phyloP scores from a whole-genome alignment of 2,888 invertebrate species.

The Byasa hedistus region DNA sequence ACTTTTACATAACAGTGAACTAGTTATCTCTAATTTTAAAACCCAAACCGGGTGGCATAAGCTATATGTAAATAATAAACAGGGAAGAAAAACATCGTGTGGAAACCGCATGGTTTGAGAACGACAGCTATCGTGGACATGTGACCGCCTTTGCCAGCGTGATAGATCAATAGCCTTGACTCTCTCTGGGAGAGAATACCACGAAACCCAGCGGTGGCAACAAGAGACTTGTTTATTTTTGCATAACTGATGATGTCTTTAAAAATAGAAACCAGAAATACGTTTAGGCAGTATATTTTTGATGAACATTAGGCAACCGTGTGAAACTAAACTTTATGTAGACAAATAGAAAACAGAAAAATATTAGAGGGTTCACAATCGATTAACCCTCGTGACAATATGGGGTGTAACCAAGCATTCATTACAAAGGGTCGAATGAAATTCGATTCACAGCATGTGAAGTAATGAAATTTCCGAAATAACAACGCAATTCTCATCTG shows the following conservation, averaged over 20 bases:
- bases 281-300: neutral
- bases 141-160: too few species aligned
- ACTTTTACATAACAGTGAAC: constrained; percentile 34
- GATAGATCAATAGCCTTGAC: too few species aligned
- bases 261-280: neutral
- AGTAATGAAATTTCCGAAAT: constrained; percentile 41
- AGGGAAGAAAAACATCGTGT: neutral
- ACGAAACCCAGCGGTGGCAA: too few species aligned
- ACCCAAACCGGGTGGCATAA: neutral
- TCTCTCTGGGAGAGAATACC: too few species aligned
- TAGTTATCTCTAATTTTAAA: constrained; percentile 8
- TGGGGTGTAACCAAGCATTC: constrained; percentile 5
- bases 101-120: too few species aligned
- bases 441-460: constrained; percentile 39
- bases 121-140: too few species aligned
- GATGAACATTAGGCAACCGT: too few species aligned
- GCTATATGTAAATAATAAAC: neutral
- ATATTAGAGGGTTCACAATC: constrained; percentile 12
- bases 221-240: too few species aligned
- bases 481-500: constrained; percentile 42
- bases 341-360: neutral
- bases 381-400: constrained; percentile 23
- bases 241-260: neutral
- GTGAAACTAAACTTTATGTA: neutral
- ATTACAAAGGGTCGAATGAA: constrained; percentile 26